These are phyloP conservation scores for Griposia aprilina DNA, from an alignment of 2,888 invertebrate species.

Conservation along the genomic window DNA sequence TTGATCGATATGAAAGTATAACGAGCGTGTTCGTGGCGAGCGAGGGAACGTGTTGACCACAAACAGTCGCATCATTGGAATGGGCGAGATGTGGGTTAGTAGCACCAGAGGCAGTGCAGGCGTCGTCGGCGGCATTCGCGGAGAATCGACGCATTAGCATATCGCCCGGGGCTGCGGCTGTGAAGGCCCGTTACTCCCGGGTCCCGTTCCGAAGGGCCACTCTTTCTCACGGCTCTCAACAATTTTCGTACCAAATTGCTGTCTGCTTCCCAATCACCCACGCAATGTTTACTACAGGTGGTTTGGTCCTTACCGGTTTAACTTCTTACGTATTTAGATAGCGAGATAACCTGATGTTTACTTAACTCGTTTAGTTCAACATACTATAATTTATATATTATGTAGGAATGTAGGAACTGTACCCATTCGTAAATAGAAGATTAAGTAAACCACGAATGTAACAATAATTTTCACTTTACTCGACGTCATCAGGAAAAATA, in stretches of 20 bases:
- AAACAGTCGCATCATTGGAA: conserved; percentile 85
- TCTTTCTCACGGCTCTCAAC: conserved; percentile 81
- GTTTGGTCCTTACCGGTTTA: conserved; percentile 41
- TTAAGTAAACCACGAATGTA: background rate
- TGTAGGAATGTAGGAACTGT: conserved; percentile 7
- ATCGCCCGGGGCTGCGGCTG: conserved; percentile 81
- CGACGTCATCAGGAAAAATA: conserved; percentile 17
- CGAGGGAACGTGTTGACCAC: conserved; percentile 83
- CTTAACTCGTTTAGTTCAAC: conserved; percentile 14
- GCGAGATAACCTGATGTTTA: conserved; percentile 19
- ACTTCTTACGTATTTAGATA: conserved; percentile 32
- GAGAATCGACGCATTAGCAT: conserved; percentile 85
- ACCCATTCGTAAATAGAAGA: background rate
- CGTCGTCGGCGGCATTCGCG: conserved; percentile 74
- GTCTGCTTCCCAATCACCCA: conserved; percentile 43
- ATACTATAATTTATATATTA: background rate
- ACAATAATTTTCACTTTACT: conserved; percentile 22
- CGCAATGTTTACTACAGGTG: conserved; percentile 42
- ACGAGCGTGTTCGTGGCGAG: conserved; percentile 83
- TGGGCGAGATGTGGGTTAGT: conserved; percentile 88
- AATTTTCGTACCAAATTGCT: conserved; percentile 70
- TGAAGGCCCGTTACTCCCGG: conserved; percentile 83
- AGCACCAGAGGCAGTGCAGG: conserved; percentile 80
- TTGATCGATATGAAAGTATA: conserved; percentile 88
- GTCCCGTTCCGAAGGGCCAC: conserved; percentile 83